phyloP scores from a whole-genome alignment of 2,113 vertebrate species.

The Osmerus mordax region DNA sequence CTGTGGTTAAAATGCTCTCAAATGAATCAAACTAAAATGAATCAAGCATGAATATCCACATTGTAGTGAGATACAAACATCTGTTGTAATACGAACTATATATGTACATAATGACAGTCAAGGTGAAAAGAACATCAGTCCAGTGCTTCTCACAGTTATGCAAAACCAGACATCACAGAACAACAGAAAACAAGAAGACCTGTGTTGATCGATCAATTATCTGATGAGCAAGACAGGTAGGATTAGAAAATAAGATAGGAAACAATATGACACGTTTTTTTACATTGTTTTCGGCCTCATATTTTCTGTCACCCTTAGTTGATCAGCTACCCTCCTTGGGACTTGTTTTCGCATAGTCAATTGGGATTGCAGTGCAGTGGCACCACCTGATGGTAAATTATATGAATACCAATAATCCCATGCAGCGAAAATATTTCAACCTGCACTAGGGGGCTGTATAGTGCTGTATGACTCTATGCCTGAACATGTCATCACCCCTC shows the following conservation, averaged over 20 bases:
- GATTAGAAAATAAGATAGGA: too few relatives aligned
- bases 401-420: neutral
- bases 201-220: conserved; percentile 2
- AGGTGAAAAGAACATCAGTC: neutral
- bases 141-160: conserved; percentile 4
- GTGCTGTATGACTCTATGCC: too few relatives aligned
- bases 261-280: too few relatives aligned
- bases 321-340: too few relatives aligned
- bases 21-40: neutral
- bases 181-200: conserved; percentile 26
- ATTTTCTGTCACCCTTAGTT: too few relatives aligned
- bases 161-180: conserved; percentile 26
- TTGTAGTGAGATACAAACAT: too few relatives aligned
- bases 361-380: conserved; percentile 19
- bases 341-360: neutral
- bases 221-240: too few relatives aligned
- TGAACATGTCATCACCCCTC: too few relatives aligned
- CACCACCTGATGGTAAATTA: conserved; percentile 29
- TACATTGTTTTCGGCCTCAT: too few relatives aligned
- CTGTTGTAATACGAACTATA: neutral
- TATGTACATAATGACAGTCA: too few relatives aligned
- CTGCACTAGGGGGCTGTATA: too few relatives aligned
- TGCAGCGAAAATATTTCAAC: too few relatives aligned
- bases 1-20: neutral
- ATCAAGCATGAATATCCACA: neutral